Percentiles rank a stretch among this genome's conserved stretches.
Conservation (phyloP, 2,797 vertebrate species). For the Cheirogaleus major region DNA sequence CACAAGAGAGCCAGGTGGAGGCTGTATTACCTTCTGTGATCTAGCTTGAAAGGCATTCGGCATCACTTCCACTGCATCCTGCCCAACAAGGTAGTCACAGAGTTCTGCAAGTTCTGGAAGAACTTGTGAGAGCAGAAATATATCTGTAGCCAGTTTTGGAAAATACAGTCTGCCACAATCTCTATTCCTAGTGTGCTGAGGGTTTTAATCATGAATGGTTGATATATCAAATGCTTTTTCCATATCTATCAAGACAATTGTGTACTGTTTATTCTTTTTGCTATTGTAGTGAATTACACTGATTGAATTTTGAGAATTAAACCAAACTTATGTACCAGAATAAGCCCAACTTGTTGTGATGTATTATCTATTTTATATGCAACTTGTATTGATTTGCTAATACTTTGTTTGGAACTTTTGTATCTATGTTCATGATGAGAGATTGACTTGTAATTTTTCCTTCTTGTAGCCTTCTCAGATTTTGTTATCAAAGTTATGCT, state of each 20-base stretch:
- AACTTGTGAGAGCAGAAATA: neutral
- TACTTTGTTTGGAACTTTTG: constrained; percentile 8
- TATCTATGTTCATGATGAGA: neutral
- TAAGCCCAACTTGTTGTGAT: constrained; percentile 6
- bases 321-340: neutral
- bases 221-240: neutral
- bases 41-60: neutral
- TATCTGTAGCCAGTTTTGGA: neutral
- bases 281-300: neutral
- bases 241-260: neutral
- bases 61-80: neutral
- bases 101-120: neutral
- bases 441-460: neutral
- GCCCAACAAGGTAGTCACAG: neutral
- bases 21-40: neutral
- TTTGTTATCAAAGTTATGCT: neutral
- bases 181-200: neutral
- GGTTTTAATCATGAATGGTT: neutral
- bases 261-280: neutral
- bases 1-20: neutral
- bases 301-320: constrained; percentile 44
- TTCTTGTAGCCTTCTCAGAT: neutral
- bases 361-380: neutral
- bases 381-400: neutral
- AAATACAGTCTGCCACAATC: neutral